phyloP scores from a whole-genome alignment of 2,113 vertebrate species.

The Bos taurus region ARS-UCD2.0 NC_037347.1:42574001-42574500 shows the following conservation, averaged over 20 bases:
- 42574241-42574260: not conserved
- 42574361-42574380: not conserved
- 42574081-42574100: not conserved
- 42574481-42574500: not conserved
- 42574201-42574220: not conserved
- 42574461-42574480: slow-evolving; percentile 1
- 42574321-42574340: not conserved
- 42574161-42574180: not conserved
- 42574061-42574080: not conserved
- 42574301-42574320: not conserved
- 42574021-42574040: not conserved
- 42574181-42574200: not conserved
- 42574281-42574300: not conserved
- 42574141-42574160: not conserved
- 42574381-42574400: not conserved
- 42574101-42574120: not conserved
- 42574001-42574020: not conserved
- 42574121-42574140: not conserved
- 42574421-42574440: not conserved
- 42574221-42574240: not conserved
- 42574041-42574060: not conserved
- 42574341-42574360: not conserved
- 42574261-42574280: not conserved
- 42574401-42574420: not conserved
- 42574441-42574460: not conserved